Percentiles rank a stretch among this genome's conserved stretches.
These are phyloP conservation scores for Tenthredo mesomela DNA, from an alignment of 2,888 invertebrate species.

Conservation along the genomic window DNA sequence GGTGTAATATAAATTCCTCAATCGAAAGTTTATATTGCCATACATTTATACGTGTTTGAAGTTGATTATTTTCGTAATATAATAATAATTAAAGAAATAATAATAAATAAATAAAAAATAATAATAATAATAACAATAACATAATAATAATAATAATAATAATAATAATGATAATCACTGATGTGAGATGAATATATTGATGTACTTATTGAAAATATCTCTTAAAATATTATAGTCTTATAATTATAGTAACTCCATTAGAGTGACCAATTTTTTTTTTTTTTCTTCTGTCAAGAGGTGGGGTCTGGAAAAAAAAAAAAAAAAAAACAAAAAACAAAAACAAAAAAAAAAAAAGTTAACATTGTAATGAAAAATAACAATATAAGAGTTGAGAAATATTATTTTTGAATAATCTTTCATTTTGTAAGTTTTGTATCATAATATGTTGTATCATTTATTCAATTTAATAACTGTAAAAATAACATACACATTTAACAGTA, in stretches of 20 bases:
- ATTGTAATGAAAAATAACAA: constrained; percentile 10
- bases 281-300: constrained; percentile 2
- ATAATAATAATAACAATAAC: background rate
- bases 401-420: constrained; percentile 38
- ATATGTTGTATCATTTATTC: constrained; percentile 44
- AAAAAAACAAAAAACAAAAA: background rate
- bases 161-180: constrained; percentile 1
- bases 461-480: constrained; percentile 34
- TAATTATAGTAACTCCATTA: background rate
- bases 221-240: constrained; percentile 15
- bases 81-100: constrained; percentile 2
- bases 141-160: constrained; percentile 5
- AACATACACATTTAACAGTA: constrained; percentile 19
- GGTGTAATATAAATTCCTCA: constrained; percentile 33
- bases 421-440: constrained; percentile 49
- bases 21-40: constrained; percentile 44
- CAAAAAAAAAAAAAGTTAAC: background rate
- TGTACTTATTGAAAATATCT: constrained; percentile 41
- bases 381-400: constrained; percentile 34
- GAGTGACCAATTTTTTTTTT: constrained; percentile 10
- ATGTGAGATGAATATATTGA: constrained; percentile 38
- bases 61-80: constrained; percentile 45
- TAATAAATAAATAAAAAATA: background rate
- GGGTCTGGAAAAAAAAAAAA: background rate
- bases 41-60: constrained; percentile 46